Evolutionary conservation across 2,888 invertebrate genomes (phyloP).

Genomic region (Parnassius apollo): DNA sequence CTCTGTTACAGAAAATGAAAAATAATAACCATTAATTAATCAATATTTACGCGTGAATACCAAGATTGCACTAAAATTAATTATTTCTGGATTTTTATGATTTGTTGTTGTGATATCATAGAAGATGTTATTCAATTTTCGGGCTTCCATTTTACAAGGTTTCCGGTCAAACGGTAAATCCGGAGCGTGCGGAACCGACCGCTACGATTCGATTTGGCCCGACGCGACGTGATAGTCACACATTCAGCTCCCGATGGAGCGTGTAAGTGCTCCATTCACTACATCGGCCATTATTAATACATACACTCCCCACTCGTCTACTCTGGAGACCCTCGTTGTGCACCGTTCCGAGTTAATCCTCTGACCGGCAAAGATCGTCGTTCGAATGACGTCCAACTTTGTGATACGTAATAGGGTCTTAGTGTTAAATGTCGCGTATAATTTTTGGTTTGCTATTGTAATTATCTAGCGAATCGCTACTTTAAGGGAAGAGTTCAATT

Average conservation of each 20-base stretch:
- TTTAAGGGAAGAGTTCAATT: slow-evolving; percentile 73
- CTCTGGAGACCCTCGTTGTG: slow-evolving; percentile 71
- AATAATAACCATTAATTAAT: no score
- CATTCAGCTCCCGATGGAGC: slow-evolving; percentile 74
- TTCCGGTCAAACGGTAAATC: slow-evolving; percentile 65
- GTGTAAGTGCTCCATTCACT: slow-evolving; percentile 79
- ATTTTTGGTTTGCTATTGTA: slow-evolving; percentile 79
- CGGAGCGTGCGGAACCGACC: slow-evolving; percentile 61
- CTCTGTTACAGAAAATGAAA: no score
- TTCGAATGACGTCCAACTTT: slow-evolving; percentile 69
- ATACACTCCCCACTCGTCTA: slow-evolving; percentile 65
- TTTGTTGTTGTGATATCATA: slow-evolving; percentile 15
- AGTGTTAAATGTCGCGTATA: slow-evolving; percentile 74
- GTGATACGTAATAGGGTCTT: slow-evolving; percentile 73
- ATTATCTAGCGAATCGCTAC: slow-evolving; percentile 73
- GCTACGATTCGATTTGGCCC: slow-evolving; percentile 75
- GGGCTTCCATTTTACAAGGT: slow-evolving; percentile 42
- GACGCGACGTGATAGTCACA: slow-evolving; percentile 76
- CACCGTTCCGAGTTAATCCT: slow-evolving; percentile 72
- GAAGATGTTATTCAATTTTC: slow-evolving; percentile 38
- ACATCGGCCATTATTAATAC: slow-evolving; percentile 76
- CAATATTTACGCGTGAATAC: no score
- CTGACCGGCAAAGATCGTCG: slow-evolving; percentile 71
- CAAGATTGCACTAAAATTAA: not conserved
- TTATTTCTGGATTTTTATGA: not conserved